These are phyloP conservation scores for Proales similis DNA, from an alignment of 1,140 invertebrate genomes.

Conservation along the genomic window DNA sequence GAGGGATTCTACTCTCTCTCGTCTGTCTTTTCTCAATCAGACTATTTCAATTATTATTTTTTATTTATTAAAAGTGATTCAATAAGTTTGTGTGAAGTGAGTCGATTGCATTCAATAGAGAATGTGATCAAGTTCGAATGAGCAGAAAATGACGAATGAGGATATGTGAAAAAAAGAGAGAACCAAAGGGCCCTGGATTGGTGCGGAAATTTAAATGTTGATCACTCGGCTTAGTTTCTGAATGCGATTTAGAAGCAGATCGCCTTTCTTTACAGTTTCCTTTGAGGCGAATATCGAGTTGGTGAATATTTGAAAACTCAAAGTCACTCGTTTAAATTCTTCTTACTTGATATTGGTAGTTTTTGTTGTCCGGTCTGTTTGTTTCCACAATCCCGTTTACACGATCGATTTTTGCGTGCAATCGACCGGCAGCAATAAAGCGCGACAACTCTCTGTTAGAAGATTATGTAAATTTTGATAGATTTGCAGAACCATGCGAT, in stretches of 20 bases:
- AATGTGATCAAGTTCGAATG: too few species aligned
- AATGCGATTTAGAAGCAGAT: conserved; percentile 89
- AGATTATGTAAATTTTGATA: conserved; percentile 37
- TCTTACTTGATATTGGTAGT: conserved; percentile 91
- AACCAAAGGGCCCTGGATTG: not conserved
- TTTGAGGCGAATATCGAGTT: too few species aligned
- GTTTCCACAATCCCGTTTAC: conserved; percentile 92
- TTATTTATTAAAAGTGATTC: too few species aligned
- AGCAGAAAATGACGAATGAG: not conserved
- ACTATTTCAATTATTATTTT: not conserved
- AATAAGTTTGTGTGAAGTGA: too few species aligned
- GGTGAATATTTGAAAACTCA: too few species aligned
- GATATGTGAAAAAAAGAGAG: not conserved
- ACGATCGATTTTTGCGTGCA: conserved; percentile 96
- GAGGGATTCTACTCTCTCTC: too few species aligned
- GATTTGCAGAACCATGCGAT: not conserved
- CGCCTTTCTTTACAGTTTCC: conserved; percentile 93
- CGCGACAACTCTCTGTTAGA: conserved; percentile 67
- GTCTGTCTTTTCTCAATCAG: not conserved
- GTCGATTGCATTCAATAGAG: too few species aligned
- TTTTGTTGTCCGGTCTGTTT: conserved; percentile 81
- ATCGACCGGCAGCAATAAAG: conserved; percentile 85
- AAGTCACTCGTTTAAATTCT: too few species aligned
- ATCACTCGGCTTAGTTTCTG: conserved; percentile 98
- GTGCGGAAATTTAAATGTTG: conserved; percentile 68